Base-by-base conservation (phyloP, 2,113 vertebrate genomes). In the Sturnira hondurensis region DNA sequence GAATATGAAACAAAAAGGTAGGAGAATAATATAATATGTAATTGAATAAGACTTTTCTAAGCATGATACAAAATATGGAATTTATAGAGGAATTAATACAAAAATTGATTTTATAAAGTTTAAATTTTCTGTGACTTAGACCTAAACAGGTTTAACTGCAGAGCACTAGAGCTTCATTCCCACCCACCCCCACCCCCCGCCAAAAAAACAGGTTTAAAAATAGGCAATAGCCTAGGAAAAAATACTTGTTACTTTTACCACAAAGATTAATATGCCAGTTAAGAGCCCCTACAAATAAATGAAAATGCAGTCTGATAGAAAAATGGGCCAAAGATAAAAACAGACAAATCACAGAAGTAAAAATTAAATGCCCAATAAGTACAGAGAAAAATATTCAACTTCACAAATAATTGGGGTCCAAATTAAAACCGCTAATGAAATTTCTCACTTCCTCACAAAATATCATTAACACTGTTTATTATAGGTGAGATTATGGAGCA, bases 391-490 rank as follows among this genome's bases (percentile, higher is more conserved):
- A 61, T 70, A 67, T 5, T 68, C 41, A 92, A 54, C 14, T 58
- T 67, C 63, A 78, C 9, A 84, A 65, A 26, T 80, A 91, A 89
- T 61, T 28, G 68, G 41, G 38, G 11, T 65, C 10, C 13, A 71
- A 89, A 93, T 89, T 85, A n/a, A 86, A 85, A 92, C 74, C 11
- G 74, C 54, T n/a, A 78, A 43, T 63, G 41, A 73, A 86, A 68
- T 74, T 91, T 94, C 78, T 94, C 68, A 80, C 4, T 86, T 61
- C 92, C 14, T 78, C 68, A 80, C 43, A 85, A 89, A 86, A 89
- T 54, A 31, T 77, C 20, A 86, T 54, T 74, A 78, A 65, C 7
- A 63, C 26, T 63, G 43, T 86, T 74, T 38, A 96, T 26, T 77
- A 13, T 52, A 12, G 4, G 7, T 28, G 41, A 95, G 14, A 28